These are phyloP conservation scores for Rhinopithecus roxellana DNA, from an alignment of 2,113 vertebrate genomes.

Conservation along the genomic window DNA sequence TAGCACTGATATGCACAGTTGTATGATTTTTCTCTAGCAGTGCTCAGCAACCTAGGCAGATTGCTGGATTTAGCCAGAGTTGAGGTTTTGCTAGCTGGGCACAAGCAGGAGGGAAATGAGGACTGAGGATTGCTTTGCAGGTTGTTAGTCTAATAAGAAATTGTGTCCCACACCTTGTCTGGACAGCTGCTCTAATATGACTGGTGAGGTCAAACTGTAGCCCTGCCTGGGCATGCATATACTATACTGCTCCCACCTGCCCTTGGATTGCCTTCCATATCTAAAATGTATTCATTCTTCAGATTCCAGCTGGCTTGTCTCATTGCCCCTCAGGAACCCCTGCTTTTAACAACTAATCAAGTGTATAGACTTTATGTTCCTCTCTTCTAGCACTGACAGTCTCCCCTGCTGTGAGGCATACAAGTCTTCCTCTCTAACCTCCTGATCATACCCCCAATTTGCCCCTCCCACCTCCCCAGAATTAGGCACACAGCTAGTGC, in stretches of 20 bases:
- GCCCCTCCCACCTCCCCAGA: background rate
- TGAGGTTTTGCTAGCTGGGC: slow-evolving; percentile 10
- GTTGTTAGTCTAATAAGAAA: background rate
- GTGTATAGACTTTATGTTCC: background rate
- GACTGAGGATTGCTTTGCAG: background rate
- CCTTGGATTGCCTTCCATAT: background rate
- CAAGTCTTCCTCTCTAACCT: background rate
- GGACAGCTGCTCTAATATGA: background rate
- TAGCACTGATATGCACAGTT: background rate
- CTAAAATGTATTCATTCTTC: background rate
- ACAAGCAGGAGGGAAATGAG: background rate
- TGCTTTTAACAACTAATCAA: background rate
- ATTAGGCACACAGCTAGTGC: background rate
- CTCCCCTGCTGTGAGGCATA: background rate
- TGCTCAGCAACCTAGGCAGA: background rate
- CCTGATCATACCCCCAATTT: background rate
- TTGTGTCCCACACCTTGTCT: background rate
- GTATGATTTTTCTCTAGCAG: slow-evolving; percentile 26
- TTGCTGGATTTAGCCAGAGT: background rate
- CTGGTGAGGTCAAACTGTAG: background rate
- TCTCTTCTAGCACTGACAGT: background rate
- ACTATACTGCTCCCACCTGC: background rate
- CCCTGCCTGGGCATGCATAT: background rate
- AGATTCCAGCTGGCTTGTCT: background rate
- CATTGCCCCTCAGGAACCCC: background rate